phyloP scores from a whole-genome alignment of 2,797 vertebrate genomes.

The Lindbergichthys nudifrons region DNA sequence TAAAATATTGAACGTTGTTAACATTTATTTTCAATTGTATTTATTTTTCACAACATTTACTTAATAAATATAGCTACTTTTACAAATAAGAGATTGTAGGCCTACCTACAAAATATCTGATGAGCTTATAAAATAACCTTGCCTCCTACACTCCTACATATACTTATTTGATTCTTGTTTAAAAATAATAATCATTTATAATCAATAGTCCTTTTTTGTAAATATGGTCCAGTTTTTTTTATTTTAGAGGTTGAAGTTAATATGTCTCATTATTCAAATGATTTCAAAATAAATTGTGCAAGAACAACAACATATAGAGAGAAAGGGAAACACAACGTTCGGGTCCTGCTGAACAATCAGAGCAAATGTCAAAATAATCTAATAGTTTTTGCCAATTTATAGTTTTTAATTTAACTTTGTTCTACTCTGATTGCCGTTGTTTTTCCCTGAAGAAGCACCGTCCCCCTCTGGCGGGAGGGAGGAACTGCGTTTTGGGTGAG shows the following conservation, averaged over 20 bases:
- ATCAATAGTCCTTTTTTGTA: no score
- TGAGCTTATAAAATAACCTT: background rate
- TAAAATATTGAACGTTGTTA: background rate
- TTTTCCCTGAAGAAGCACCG: slow-evolving; percentile 16
- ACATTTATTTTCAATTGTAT: background rate
- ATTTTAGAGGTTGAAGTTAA: no score
- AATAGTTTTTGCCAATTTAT: no score
- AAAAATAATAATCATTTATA: background rate
- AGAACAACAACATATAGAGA: no score
- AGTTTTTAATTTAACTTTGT: no score
- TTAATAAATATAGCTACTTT: background rate
- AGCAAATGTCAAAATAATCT: no score
- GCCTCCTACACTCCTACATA: no score
- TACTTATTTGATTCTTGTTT: background rate
- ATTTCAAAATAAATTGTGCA: no score
- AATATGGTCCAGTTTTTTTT: no score
- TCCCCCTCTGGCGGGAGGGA: slow-evolving; percentile 44
- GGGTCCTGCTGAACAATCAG: no score
- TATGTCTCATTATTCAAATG: no score
- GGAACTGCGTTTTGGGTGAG: background rate
- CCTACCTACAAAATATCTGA: background rate
- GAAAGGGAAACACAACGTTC: no score
- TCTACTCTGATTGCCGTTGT: background rate
- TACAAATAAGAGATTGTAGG: background rate
- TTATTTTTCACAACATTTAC: background rate